A percentile compares a stretch with the other conserved stretches of the same genome.
Conservation (phyloP, 1,140 invertebrate genomes). For the Rhyacophila brunnea region DNA sequence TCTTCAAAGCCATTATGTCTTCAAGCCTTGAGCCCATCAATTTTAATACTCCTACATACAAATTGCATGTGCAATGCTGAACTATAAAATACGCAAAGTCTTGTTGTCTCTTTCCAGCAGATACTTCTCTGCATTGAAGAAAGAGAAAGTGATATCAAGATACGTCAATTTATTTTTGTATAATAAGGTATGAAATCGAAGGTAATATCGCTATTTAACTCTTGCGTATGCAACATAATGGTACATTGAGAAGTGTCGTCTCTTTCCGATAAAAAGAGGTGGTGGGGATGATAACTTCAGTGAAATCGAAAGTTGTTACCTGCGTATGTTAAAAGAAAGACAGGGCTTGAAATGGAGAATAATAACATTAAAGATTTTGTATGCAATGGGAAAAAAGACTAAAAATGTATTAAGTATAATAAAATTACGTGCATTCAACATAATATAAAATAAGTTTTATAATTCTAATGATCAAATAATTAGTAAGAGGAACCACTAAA, state of each 20-base stretch:
- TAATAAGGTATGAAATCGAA: no score
- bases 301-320: constrained; percentile 22
- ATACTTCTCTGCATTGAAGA: background rate
- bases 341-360: constrained; percentile 7
- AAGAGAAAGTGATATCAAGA: constrained; percentile 3
- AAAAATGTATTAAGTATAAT: no score
- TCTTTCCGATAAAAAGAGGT: background rate
- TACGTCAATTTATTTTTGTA: no score
- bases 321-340: constrained; percentile 1
- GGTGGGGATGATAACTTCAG: background rate
- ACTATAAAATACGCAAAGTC: background rate
- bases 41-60: background rate
- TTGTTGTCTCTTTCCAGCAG: background rate
- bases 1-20: no score
- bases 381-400: no score
- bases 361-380: no score
- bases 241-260: background rate
- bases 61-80: background rate
- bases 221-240: background rate
- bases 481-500: no score
- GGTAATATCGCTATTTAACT: background rate
- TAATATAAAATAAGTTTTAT: no score
- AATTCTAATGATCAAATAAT: no score
- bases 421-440: no score
- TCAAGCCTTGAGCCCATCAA: background rate